A percentile compares a stretch with the other conserved stretches of the same genome.
Evolutionary conservation across 1,140 invertebrate genomes (phyloP).

Genomic region (Leucophenga varia): DNA sequence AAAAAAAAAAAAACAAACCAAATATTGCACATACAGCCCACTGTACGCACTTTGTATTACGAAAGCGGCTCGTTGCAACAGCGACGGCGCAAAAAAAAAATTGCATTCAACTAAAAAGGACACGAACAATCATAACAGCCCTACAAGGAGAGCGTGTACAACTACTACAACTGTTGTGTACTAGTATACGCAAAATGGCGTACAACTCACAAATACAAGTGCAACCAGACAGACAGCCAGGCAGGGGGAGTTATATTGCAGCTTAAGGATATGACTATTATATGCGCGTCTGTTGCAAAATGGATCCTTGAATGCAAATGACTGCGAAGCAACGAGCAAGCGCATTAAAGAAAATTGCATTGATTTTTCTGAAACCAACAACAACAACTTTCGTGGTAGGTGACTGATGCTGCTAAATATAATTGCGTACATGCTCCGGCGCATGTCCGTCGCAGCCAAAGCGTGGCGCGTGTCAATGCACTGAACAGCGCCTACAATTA

Average conservation of each 20-base stretch:
- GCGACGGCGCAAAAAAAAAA: too few relatives aligned
- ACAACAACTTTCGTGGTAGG: slow-evolving; percentile 6
- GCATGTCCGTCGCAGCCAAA: slow-evolving; percentile 25
- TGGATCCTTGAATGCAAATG: too few relatives aligned
- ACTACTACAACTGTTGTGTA: slow-evolving; percentile 5
- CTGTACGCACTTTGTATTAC: slow-evolving; percentile 38
- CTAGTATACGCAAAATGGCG: slow-evolving; percentile 40
- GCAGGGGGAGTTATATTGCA: too few relatives aligned
- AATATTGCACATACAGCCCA: slow-evolving; percentile 8
- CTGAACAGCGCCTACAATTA: slow-evolving; percentile 24
- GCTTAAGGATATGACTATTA: too few relatives aligned
- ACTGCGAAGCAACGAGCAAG: too few relatives aligned
- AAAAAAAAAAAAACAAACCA: too few relatives aligned
- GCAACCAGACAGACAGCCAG: too few relatives aligned
- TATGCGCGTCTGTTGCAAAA: too few relatives aligned
- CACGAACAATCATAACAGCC: too few relatives aligned
- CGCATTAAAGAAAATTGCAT: too few relatives aligned
- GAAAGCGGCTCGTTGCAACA: slow-evolving; percentile 18
- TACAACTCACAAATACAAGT: slow-evolving; percentile 19
- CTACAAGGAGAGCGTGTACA: too few relatives aligned
- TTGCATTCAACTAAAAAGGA: too few relatives aligned
- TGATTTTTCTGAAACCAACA: slow-evolving; percentile 20
- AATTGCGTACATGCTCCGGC: slow-evolving; percentile 6
- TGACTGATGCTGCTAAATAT: not conserved
- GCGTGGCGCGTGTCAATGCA: slow-evolving; percentile 47